Evolutionary conservation across 2,888 invertebrate species (phyloP).

Genomic region (Lampropteryx suffumata): DNA sequence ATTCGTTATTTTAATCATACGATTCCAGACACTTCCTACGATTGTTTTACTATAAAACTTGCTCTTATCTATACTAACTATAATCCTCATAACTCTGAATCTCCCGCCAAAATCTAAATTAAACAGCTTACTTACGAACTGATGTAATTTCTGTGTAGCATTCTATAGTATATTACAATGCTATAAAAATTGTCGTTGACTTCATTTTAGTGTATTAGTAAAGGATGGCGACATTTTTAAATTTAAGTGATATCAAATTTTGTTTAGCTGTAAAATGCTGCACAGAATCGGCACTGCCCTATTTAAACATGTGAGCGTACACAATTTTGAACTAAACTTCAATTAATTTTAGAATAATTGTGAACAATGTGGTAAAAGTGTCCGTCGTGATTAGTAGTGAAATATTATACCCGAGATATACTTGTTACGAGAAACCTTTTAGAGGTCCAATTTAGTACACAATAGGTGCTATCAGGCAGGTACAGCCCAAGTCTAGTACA

Average conservation of each 20-base stretch:
- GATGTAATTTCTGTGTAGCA: neutral
- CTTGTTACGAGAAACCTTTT: constrained; percentile 3
- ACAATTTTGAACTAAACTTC: constrained; percentile 4
- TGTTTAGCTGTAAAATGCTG: constrained; percentile 1
- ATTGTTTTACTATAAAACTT: too few species aligned
- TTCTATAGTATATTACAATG: neutral
- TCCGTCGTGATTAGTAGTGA: constrained; percentile 5
- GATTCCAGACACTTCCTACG: too few species aligned
- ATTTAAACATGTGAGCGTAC: constrained; percentile 14
- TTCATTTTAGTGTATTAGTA: neutral
- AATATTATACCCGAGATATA: constrained; percentile 4
- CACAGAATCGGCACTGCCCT: neutral
- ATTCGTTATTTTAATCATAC: too few species aligned
- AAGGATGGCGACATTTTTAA: neutral
- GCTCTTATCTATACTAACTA: too few species aligned
- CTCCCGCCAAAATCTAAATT: constrained; percentile 27
- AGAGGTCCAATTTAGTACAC: neutral
- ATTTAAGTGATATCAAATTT: neutral
- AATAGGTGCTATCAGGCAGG: neutral
- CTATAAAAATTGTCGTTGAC: neutral
- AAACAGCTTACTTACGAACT: neutral
- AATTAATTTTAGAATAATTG: constrained; percentile 6
- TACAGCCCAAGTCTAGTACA: constrained; percentile 26
- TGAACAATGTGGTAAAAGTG: constrained; percentile 4
- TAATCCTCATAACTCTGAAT: neutral